Conservation (phyloP, 2,888 invertebrate species). For the Agrotis ipsilon region DNA sequence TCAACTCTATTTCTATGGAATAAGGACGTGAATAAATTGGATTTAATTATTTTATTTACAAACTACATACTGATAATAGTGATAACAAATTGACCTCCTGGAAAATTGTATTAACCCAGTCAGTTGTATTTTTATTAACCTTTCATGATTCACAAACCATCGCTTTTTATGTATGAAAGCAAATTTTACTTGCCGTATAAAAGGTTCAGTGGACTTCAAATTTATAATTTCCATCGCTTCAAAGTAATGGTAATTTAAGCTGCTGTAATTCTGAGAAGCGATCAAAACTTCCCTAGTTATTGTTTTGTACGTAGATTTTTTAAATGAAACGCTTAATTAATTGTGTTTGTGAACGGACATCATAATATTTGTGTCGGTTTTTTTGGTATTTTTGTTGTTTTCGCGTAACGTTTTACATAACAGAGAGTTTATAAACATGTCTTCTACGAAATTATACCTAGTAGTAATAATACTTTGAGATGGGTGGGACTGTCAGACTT, state of each 20-base stretch:
- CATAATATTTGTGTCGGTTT: conserved; percentile 40
- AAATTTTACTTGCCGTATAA: neutral
- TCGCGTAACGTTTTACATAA: neutral
- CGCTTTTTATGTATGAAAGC: neutral
- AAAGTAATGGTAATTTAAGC: neutral
- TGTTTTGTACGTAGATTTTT: conserved; percentile 20
- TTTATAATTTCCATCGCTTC: neutral
- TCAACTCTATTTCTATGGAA: conserved; percentile 34
- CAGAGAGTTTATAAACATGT: conserved; percentile 13
- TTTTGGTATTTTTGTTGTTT: conserved; percentile 24
- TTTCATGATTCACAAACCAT: neutral
- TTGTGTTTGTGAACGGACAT: conserved; percentile 18
- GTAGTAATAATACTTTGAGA: too few relatives aligned
- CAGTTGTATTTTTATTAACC: neutral
- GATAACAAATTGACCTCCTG: conserved; percentile 56
- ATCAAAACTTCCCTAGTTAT: conserved; percentile 17
- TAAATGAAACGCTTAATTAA: conserved; percentile 9
- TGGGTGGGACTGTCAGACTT: too few relatives aligned
- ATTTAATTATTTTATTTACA: conserved; percentile 32
- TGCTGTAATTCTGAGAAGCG: conserved; percentile 5
- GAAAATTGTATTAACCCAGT: conserved; percentile 25
- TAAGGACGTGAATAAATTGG: conserved; percentile 28
- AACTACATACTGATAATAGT: conserved; percentile 38
- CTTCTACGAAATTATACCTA: neutral
- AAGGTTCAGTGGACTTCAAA: conserved; percentile 15